Percentiles rank a stretch among this genome's conserved stretches.
Conservation (phyloP, 2,888 invertebrate species). For the Pyrrhosoma nymphula region DNA sequence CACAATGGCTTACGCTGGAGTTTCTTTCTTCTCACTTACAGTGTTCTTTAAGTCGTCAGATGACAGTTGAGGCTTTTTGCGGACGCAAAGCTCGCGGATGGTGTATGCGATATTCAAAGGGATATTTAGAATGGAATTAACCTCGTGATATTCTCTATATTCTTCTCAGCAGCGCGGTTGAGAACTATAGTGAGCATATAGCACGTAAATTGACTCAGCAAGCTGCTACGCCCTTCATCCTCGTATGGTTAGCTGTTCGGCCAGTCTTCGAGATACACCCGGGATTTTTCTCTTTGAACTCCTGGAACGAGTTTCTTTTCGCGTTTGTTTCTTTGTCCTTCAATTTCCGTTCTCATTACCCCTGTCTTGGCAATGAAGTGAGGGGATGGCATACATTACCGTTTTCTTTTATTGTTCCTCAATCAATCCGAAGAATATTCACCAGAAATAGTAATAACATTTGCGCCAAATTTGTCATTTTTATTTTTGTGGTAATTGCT, state of each 20-base stretch:
- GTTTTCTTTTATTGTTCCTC: background rate
- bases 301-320: background rate
- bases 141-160: background rate
- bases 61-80: background rate
- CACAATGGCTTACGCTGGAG: too few relatives aligned
- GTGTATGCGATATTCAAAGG: background rate
- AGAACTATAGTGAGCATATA: background rate
- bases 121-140: background rate
- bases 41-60: too few relatives aligned
- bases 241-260: background rate
- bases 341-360: background rate
- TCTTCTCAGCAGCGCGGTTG: background rate
- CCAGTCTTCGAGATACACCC: background rate
- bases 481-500: too few relatives aligned
- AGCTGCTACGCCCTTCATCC: conserved; percentile 16
- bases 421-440: background rate
- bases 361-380: background rate
- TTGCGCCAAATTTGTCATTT: too few relatives aligned
- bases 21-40: too few relatives aligned
- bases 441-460: too few relatives aligned
- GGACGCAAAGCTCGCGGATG: background rate
- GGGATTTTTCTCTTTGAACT: background rate
- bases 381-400: background rate
- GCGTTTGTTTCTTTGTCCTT: background rate
- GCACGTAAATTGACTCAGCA: conserved; percentile 2